Percentiles rank a stretch among this genome's conserved stretches.
phyloP scores from a whole-genome alignment of 2,113 vertebrate species.

The Leptosomus discolor region DNA sequence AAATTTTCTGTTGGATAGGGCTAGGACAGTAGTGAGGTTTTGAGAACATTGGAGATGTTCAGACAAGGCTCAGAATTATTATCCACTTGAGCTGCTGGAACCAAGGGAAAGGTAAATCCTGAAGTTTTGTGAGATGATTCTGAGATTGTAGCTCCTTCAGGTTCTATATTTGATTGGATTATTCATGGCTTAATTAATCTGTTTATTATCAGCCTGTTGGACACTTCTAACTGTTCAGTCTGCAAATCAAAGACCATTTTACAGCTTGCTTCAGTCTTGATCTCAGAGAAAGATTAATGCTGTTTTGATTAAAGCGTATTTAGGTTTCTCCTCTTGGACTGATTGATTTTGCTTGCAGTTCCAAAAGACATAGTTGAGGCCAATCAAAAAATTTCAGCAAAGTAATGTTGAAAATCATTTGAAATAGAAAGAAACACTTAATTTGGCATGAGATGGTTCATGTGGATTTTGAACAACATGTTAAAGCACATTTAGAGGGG shows the following conservation, averaged over 20 bases:
- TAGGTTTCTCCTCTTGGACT: neutral
- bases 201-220: neutral
- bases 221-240: neutral
- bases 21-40: neutral
- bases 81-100: neutral
- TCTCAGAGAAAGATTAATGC: neutral
- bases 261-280: neutral
- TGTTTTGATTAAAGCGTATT: neutral
- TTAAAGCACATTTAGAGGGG: neutral
- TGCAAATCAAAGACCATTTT: neutral
- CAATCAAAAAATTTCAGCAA: neutral
- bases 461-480: neutral
- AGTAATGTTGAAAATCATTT: neutral
- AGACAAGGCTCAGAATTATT: neutral
- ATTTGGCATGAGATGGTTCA: neutral
- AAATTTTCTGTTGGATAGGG: neutral
- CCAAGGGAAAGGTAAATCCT: neutral
- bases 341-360: neutral
- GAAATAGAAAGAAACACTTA: neutral
- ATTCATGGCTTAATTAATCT: neutral
- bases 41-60: neutral
- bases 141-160: neutral
- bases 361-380: neutral
- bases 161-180: neutral
- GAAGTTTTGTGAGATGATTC: neutral